phyloP scores from a whole-genome alignment of 2,113 vertebrate genomes.

The Hypanus sabinus region DNA sequence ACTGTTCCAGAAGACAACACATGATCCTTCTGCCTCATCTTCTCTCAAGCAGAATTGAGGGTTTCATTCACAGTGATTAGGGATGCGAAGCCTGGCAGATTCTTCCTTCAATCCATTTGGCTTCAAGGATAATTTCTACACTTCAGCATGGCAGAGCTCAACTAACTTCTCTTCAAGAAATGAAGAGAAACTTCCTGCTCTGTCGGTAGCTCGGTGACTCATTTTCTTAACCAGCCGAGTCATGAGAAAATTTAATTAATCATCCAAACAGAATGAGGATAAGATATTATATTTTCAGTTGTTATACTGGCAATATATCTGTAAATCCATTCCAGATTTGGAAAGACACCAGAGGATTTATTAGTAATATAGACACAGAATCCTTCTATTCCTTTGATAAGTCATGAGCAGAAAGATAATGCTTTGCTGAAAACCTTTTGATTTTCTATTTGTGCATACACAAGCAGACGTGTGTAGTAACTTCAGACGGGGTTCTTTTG shows the following conservation, averaged over 20 bases:
- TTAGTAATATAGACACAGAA: not conserved
- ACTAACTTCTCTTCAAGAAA: not conserved
- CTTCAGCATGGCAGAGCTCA: not conserved
- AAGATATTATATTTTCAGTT: not conserved
- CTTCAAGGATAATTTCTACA: not conserved
- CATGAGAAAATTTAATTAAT: not conserved
- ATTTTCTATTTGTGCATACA: not conserved
- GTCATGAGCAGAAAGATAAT: not conserved
- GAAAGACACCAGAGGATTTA: not conserved
- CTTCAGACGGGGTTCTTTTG: not conserved
- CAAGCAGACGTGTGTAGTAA: not conserved
- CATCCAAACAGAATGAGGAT: not conserved
- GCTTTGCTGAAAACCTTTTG: not conserved
- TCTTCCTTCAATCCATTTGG: not conserved
- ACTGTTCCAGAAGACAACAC: not conserved
- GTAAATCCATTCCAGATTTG: not conserved
- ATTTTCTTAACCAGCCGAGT: not conserved
- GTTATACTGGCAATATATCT: not conserved
- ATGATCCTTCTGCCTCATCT: not conserved
- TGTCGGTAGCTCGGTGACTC: not conserved
- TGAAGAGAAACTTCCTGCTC: not conserved
- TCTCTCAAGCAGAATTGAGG: not conserved
- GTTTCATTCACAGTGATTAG: not conserved
- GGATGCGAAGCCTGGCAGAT: not conserved
- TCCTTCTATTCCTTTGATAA: not conserved